A percentile compares a stretch with the other conserved stretches of the same genome.
These are phyloP conservation scores for Petrosia ficiformis DNA, from an alignment of 37 sponge, comb jelly and placozoan genomes.

Conservation along the genomic window DNA sequence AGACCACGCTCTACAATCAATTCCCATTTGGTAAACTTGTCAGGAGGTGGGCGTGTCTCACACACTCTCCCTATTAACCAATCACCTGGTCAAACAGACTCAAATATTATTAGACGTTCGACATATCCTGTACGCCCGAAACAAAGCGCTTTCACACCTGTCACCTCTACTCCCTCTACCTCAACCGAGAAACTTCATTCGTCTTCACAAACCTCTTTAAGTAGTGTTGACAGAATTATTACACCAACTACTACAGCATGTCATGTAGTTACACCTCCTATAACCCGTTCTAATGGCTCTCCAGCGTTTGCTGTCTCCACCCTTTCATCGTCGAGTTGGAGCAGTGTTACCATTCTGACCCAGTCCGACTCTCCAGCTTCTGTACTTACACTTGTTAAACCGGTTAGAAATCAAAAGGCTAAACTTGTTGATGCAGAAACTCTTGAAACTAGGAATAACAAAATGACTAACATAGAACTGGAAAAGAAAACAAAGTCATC, in stretches of 20 bases:
- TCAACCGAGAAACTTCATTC: not conserved
- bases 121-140: not conserved
- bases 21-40: not conserved
- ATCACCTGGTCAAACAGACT: not conserved
- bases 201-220: not conserved
- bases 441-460: not conserved
- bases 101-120: not conserved
- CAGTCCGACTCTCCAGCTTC: too few relatives aligned
- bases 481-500: too few relatives aligned
- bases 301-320: not conserved
- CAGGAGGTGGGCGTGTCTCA: not conserved
- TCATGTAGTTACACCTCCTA: slow-evolving; percentile 6
- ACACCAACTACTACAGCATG: slow-evolving; percentile 2
- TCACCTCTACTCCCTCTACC: not conserved
- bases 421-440: not conserved
- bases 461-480: not conserved
- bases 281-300: not conserved
- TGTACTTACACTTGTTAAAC: not conserved
- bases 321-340: not conserved
- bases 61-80: not conserved
- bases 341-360: too few relatives aligned
- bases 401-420: not conserved
- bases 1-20: not conserved
- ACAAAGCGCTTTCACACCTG: slow-evolving; percentile 1
- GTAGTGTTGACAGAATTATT: not conserved